Percentiles rank a stretch among this genome's conserved stretches.
phyloP scores from a whole-genome alignment of 1,140 invertebrate species.

The Pararge aegeria region DNA sequence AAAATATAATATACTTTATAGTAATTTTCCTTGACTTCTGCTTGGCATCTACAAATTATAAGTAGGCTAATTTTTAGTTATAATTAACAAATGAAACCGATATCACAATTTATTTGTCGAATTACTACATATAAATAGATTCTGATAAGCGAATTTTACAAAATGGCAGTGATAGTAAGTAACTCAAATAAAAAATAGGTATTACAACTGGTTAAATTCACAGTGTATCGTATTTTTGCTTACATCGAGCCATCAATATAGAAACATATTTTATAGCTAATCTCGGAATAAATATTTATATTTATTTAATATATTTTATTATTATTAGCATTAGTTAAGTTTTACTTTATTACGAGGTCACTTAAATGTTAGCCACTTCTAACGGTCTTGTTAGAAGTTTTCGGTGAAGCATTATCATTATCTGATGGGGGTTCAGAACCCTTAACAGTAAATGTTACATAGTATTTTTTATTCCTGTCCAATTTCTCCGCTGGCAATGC shows the following conservation, averaged over 20 bases:
- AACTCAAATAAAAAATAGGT: neutral
- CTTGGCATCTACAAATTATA: neutral
- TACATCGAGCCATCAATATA: no score
- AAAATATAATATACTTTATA: neutral
- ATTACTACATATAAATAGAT: neutral
- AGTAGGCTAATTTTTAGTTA: no score
- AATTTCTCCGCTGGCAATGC: slow-evolving; percentile 90
- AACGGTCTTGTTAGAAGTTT: slow-evolving; percentile 42
- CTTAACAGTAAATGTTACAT: slow-evolving; percentile 93
- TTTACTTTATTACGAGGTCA: no score
- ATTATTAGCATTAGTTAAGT: no score
- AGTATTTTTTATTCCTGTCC: slow-evolving; percentile 93
- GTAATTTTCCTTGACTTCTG: neutral
- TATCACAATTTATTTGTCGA: neutral
- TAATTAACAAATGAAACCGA: no score
- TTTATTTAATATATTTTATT: no score
- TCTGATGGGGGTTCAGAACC: slow-evolving; percentile 80
- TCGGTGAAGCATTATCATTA: slow-evolving; percentile 60
- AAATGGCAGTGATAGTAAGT: slow-evolving; percentile 1
- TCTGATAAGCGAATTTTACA: neutral
- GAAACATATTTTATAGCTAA: no score
- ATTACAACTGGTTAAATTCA: neutral
- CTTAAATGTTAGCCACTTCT: slow-evolving; percentile 11
- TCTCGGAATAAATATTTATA: no score
- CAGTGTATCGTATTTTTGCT: neutral